phyloP scores from a whole-genome alignment of 1,140 invertebrate species.

The Leptoteleia sp. region DNA sequence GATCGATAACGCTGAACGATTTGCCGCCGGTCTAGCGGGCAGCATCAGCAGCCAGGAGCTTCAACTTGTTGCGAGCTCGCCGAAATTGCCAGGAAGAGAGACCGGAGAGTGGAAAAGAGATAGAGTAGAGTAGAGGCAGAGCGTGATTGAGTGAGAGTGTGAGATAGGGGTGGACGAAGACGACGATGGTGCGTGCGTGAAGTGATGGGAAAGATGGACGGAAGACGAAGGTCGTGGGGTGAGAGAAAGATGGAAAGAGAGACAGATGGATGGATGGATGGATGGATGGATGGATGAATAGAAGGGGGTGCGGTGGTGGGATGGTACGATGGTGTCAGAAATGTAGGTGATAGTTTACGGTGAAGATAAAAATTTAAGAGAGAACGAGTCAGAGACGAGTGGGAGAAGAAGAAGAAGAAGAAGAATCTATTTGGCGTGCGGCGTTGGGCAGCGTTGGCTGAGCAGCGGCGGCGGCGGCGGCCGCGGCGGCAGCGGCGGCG shows the following conservation, averaged over 20 bases:
- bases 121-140: constrained; percentile 5
- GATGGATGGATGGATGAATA: too few species aligned
- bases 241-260: constrained; percentile 10
- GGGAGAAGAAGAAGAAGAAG: too few species aligned
- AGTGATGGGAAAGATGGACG: constrained; percentile 13
- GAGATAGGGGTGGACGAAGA: too few species aligned
- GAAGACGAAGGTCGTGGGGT: constrained; percentile 4
- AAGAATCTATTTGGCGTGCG: too few species aligned
- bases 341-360: too few species aligned
- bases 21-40: constrained; percentile 35
- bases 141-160: too few species aligned
- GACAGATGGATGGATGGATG: too few species aligned
- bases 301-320: too few species aligned
- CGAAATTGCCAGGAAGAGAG: constrained; percentile 42
- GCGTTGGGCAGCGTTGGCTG: constrained; percentile 14
- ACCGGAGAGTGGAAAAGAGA: constrained; percentile 15
- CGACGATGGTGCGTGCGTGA: too few species aligned
- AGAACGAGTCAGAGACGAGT: constrained; percentile 26
- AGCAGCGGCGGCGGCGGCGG: constrained; percentile 16
- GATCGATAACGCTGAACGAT: constrained; percentile 59
- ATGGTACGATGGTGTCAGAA: too few species aligned
- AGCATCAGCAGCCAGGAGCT: constrained; percentile 37
- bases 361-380: not conserved
- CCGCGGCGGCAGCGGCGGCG: constrained; percentile 32
- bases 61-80: constrained; percentile 60